Percentiles rank a stretch among this genome's conserved stretches.
phyloP scores from a whole-genome alignment of 2,113 vertebrate species.

The Felis chaus region DNA sequence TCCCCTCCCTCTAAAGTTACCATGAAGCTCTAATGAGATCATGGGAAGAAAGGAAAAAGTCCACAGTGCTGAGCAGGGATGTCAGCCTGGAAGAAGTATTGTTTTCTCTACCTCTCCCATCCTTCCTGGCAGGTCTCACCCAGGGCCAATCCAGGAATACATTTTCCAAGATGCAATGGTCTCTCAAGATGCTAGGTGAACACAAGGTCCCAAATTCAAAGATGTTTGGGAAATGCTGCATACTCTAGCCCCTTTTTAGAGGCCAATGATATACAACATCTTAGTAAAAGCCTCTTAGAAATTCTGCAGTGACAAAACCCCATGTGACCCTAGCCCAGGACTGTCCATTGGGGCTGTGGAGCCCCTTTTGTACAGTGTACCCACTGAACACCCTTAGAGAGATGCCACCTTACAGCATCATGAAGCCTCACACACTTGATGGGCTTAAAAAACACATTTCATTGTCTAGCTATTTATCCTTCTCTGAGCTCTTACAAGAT shows the following conservation, averaged over 20 bases:
- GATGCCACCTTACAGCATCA: too few relatives aligned
- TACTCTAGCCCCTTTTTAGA: not conserved
- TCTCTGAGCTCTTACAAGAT: not conserved
- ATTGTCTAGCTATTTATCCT: not conserved
- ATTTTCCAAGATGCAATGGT: not conserved
- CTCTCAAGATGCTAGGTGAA: not conserved
- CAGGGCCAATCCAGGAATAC: not conserved
- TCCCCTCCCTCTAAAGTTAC: not conserved
- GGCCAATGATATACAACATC: not conserved
- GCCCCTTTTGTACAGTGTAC: not conserved
- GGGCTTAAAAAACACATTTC: not conserved
- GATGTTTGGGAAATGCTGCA: not conserved
- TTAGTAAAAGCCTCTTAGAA: not conserved
- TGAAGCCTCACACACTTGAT: not conserved
- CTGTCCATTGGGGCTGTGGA: accelerated
- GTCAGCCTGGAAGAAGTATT: not conserved
- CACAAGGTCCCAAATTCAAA: not conserved
- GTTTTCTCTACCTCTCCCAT: not conserved
- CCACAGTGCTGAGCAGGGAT: not conserved
- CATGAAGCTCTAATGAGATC: not conserved
- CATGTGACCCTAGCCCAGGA: not conserved
- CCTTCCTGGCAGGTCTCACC: not conserved
- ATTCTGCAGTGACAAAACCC: not conserved
- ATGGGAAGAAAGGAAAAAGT: not conserved
- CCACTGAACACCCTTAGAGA: not conserved